Evolutionary conservation across 2,113 vertebrate species (phyloP), one percentile per base, ranked within the genome.

Genomic region (Urocitellus parryii): DNA sequence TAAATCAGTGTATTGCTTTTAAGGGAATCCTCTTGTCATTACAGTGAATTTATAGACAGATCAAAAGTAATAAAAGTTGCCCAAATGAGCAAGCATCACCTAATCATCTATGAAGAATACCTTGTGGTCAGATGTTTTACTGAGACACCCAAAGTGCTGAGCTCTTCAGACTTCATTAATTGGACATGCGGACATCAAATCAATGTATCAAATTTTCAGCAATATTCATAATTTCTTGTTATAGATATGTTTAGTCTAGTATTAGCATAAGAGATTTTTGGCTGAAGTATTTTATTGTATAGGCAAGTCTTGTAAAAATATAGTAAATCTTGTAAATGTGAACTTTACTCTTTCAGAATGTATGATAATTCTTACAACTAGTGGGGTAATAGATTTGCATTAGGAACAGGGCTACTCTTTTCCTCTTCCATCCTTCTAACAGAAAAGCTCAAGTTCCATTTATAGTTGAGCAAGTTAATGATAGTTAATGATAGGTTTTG

Each of bases 161-260:
- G 32, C 74, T 92, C 37, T 67, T 92, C 34, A 51, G 20, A 80
- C 61, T 78, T 92, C 61, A 73, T 82, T 72, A 94, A 58, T 84
- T 78, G 88, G 45, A n/a, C 7, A 16, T 37, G 16, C 70, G 45
- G 51, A 25, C 51, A 58, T 94, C 88, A 91, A 91, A 58, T 91
- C 39, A 76, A 7, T 58, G 12, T 61, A 70, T 9, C 6, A 63
- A 13, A 77, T 91, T 94, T 18, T 10, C 42, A 92, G 42, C 11
- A 81, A 70, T 70, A 63, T 42, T 91, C 63, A 8, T 51, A 68
- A 68, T 85, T 92, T 94, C 65, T 73, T 76, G 0, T 81, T 56
- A 63, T 45, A 80, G 18, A 42, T 91, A 25, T 63, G 45, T 51
- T 84, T 79, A 81, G 18, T 90, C 20, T 81, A 63, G 61, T 65